phyloP scores from a whole-genome alignment of 2,113 vertebrate genomes.

The Illadopsis cleaveri region DNA sequence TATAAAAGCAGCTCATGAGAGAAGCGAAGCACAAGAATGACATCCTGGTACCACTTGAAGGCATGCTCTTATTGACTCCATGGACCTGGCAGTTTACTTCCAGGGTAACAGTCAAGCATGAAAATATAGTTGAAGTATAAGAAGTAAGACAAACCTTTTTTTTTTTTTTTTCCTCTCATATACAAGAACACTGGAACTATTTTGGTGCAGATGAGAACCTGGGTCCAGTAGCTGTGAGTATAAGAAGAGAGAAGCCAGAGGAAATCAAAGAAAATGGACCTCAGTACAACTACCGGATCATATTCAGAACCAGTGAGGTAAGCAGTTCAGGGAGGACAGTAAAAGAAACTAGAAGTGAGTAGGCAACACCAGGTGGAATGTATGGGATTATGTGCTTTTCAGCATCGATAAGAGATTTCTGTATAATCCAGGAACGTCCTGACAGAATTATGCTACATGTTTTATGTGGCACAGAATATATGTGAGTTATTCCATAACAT shows the following conservation, averaged over 20 bases:
- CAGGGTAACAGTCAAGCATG: not conserved
- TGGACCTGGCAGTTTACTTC: not conserved
- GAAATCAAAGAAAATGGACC: conserved; percentile 92
- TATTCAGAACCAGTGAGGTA: conserved; percentile 97
- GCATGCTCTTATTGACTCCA: not conserved
- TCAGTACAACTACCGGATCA: conserved; percentile 92
- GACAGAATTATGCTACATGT: rapidly evolving
- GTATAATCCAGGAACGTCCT: not conserved
- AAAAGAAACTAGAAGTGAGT: not conserved
- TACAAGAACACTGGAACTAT: conserved; percentile 95
- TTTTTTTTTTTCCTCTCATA: not conserved
- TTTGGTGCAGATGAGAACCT: conserved; percentile 92
- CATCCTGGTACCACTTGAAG: not conserved
- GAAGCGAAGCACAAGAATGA: not conserved
- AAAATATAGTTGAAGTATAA: not conserved
- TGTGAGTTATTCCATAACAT: not conserved
- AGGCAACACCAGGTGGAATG: not conserved
- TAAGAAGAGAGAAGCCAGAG: conserved; percentile 92
- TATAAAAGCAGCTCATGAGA: not conserved
- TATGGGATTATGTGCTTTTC: not conserved
- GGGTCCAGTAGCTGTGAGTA: conserved; percentile 92
- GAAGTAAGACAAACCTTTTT: not conserved
- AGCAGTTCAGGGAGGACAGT: not conserved
- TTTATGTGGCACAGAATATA: not conserved
- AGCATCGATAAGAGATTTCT: not conserved